These are phyloP conservation scores for Atractosteus spatula DNA, from an alignment of 2,113 vertebrate species.

Conservation along the genomic window DNA sequence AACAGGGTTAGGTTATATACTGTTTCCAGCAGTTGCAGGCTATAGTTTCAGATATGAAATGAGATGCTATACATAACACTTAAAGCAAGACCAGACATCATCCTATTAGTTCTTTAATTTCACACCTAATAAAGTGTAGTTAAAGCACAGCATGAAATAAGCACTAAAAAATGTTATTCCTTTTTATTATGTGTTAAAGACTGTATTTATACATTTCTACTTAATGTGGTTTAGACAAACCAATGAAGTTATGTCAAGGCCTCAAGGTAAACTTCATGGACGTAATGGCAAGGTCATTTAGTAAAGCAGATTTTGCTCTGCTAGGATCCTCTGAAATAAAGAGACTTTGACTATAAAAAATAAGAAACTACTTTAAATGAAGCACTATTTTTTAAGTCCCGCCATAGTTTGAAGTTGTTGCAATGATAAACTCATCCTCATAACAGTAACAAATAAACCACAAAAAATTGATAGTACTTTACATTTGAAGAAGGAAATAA, in stretches of 20 bases:
- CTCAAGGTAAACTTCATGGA: slow-evolving; percentile 31
- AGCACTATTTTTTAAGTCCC: slow-evolving; percentile 11
- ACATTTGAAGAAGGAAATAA: no score
- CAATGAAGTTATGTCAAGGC: slow-evolving; percentile 27
- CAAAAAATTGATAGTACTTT: no score
- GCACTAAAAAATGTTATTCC: slow-evolving; percentile 38
- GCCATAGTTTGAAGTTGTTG: not conserved
- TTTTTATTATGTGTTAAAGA: slow-evolving; percentile 44
- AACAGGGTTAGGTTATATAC: not conserved
- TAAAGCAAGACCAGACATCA: slow-evolving; percentile 42
- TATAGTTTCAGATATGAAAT: slow-evolving; percentile 19
- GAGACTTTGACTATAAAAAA: slow-evolving; percentile 8
- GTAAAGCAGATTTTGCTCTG: slow-evolving; percentile 10
- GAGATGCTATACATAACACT: slow-evolving; percentile 24
- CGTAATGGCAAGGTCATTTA: slow-evolving; percentile 28
- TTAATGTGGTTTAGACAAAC: slow-evolving; percentile 33
- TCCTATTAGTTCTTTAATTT: slow-evolving; percentile 64
- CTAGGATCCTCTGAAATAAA: slow-evolving; percentile 20
- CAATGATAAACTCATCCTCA: not conserved
- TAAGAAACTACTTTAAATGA: slow-evolving; percentile 3
- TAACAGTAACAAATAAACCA: no score
- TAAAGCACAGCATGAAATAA: slow-evolving; percentile 41
- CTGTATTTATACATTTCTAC: slow-evolving; percentile 32
- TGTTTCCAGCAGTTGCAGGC: slow-evolving; percentile 23
- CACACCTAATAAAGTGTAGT: slow-evolving; percentile 64